phyloP scores from a whole-genome alignment of 2,797 vertebrate species.

The Novumbra hubbsi region DNA sequence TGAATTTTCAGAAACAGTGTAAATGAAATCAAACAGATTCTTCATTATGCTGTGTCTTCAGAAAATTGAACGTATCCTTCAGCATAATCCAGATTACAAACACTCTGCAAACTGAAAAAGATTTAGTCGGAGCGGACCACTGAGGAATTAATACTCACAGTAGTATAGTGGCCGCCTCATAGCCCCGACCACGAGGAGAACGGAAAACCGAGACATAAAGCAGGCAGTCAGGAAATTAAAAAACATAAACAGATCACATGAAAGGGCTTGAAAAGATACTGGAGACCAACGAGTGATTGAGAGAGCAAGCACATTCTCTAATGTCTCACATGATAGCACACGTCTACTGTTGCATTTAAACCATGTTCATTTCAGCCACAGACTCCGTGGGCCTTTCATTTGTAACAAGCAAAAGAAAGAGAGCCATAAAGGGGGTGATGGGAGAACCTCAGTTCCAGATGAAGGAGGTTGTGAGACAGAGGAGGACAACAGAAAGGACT shows the following conservation, averaged over 20 bases:
- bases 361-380: background rate
- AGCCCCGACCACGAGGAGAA: too few species aligned
- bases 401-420: conserved; percentile 7
- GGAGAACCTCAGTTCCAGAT: background rate
- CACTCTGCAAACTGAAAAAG: too few species aligned
- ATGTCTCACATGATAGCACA: background rate
- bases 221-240: background rate
- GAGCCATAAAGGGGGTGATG: conserved; percentile 15
- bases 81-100: too few species aligned
- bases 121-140: too few species aligned
- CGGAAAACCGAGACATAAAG: too few species aligned
- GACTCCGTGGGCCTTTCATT: conserved; percentile 1
- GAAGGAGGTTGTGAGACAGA: conserved; percentile 14
- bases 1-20: too few species aligned
- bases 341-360: background rate
- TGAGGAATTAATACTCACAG: too few species aligned
- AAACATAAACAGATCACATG: background rate
- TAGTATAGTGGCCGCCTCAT: too few species aligned
- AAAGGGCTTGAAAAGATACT: background rate
- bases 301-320: background rate
- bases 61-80: too few species aligned
- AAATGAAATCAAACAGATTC: too few species aligned
- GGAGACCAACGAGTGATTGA: too few species aligned
- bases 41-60: too few species aligned
- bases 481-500: conserved; percentile 10